phyloP scores from a whole-genome alignment of 2,888 invertebrate species.

The Willowsia nigromaculata region DNA sequence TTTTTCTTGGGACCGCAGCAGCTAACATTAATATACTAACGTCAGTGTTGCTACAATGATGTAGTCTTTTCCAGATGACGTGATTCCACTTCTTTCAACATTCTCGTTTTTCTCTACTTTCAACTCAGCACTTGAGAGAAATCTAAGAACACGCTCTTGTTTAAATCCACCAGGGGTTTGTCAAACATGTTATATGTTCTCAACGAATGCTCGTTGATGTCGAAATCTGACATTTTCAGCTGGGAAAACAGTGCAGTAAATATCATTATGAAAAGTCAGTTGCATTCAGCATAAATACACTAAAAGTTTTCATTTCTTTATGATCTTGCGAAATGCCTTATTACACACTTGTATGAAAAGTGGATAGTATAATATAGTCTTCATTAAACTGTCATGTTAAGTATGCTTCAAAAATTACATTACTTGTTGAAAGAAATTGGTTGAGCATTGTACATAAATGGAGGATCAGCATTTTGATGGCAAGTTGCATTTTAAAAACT shows the following conservation, averaged over 20 bases:
- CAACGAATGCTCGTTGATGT: not conserved
- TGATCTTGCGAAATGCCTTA: too few relatives aligned
- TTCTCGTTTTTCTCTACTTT: too few relatives aligned
- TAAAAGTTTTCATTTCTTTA: too few relatives aligned
- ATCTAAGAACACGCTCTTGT: not conserved
- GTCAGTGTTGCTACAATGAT: not conserved
- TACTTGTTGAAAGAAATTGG: too few relatives aligned
- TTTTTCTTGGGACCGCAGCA: not conserved
- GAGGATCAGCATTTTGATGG: not conserved
- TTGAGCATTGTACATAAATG: too few relatives aligned
- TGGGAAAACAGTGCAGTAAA: not conserved
- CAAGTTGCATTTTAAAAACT: not conserved
- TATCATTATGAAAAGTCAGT: not conserved
- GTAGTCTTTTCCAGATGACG: conserved; percentile 28
- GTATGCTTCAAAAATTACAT: too few relatives aligned
- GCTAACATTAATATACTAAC: not conserved
- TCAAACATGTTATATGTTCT: not conserved
- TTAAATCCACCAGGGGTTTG: conserved; percentile 18
- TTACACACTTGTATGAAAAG: too few relatives aligned
- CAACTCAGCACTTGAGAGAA: not conserved
- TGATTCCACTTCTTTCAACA: not conserved
- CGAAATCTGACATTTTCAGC: not conserved
- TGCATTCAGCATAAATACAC: too few relatives aligned
- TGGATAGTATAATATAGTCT: too few relatives aligned
- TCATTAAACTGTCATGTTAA: too few relatives aligned